Percentiles rank a stretch among this genome's conserved stretches.
Conservation (phyloP, 2,888 invertebrate species). For the Zhengitettix transpicula region DNA sequence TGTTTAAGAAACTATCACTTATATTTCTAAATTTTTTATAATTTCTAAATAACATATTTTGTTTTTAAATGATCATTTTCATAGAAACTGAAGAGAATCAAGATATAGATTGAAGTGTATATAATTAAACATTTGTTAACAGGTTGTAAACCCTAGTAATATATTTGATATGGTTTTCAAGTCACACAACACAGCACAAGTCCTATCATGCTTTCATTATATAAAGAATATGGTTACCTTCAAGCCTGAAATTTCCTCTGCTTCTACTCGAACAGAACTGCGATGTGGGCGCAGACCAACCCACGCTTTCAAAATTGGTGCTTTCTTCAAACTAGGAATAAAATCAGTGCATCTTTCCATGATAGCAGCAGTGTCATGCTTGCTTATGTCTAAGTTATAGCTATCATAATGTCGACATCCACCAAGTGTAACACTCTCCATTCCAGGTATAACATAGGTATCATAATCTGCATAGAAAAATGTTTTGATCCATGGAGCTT, state of each 20-base stretch:
- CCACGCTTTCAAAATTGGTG: conserved; percentile 40
- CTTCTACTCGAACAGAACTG: conserved; percentile 49
- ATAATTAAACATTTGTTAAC: too few species aligned
- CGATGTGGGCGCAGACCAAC: conserved; percentile 78
- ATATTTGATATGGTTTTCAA: too few species aligned
- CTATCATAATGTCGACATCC: conserved; percentile 73
- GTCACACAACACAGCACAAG: too few species aligned
- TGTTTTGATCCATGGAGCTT: conserved; percentile 79
- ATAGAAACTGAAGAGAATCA: too few species aligned
- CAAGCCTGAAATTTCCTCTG: conserved; percentile 40
- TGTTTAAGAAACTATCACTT: too few species aligned
- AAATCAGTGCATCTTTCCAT: conserved; percentile 60
- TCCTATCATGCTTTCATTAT: too few species aligned
- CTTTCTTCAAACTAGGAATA: conserved; percentile 43
- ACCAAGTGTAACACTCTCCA: conserved; percentile 64
- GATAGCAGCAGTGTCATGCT: conserved; percentile 58
- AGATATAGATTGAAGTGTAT: too few species aligned
- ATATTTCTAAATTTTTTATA: too few species aligned
- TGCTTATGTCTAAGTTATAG: conserved; percentile 45
- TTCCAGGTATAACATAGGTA: conserved; percentile 70
- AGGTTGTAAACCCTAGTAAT: too few species aligned
- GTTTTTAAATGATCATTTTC: too few species aligned
- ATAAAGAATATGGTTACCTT: background rate
- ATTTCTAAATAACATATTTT: too few species aligned
- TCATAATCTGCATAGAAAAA: conserved; percentile 76